Percentiles rank a stretch among this genome's conserved stretches.
Evolutionary conservation across 2,888 invertebrate genomes (phyloP).

Genomic region (Drosophila colorata): DNA sequence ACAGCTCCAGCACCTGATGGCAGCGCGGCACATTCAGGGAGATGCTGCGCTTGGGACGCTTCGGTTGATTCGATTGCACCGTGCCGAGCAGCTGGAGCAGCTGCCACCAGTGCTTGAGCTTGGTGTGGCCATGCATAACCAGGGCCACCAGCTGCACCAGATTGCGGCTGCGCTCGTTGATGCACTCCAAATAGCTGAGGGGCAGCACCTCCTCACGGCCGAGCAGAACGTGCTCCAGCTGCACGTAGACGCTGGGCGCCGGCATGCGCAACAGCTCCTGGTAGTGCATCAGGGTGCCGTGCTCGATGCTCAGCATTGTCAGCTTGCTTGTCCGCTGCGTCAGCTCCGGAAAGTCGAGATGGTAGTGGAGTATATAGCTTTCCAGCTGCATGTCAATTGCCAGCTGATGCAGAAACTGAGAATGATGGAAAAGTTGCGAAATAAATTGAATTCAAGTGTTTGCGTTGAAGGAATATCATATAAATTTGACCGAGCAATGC

Average conservation of each 20-base stretch:
- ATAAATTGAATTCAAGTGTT: neutral
- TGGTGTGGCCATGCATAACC: slow-evolving; percentile 79
- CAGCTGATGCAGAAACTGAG: slow-evolving; percentile 90
- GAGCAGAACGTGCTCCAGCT: slow-evolving; percentile 89
- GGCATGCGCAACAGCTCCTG: slow-evolving; percentile 85
- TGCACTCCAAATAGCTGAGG: slow-evolving; percentile 90
- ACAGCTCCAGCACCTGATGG: slow-evolving; percentile 83
- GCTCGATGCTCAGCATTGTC: slow-evolving; percentile 85
- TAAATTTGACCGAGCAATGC: too few species aligned
- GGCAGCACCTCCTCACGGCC: slow-evolving; percentile 86
- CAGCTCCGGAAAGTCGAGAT: slow-evolving; percentile 93
- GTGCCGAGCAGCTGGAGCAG: slow-evolving; percentile 79
- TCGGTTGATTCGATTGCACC: slow-evolving; percentile 72
- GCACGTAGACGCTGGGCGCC: slow-evolving; percentile 89
- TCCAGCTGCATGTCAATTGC: slow-evolving; percentile 91
- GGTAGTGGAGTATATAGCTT: slow-evolving; percentile 92
- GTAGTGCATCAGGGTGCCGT: slow-evolving; percentile 87
- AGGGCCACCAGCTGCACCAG: slow-evolving; percentile 87
- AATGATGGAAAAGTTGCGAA: slow-evolving; percentile 20
- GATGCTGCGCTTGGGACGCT: slow-evolving; percentile 78
- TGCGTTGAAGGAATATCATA: too few species aligned
- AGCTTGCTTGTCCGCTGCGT: slow-evolving; percentile 70
- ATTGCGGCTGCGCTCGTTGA: slow-evolving; percentile 90
- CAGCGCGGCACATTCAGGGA: slow-evolving; percentile 72
- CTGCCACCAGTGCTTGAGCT: slow-evolving; percentile 83